phyloP scores from a whole-genome alignment of 2,797 vertebrate genomes.

The Perodicticus potto region DNA sequence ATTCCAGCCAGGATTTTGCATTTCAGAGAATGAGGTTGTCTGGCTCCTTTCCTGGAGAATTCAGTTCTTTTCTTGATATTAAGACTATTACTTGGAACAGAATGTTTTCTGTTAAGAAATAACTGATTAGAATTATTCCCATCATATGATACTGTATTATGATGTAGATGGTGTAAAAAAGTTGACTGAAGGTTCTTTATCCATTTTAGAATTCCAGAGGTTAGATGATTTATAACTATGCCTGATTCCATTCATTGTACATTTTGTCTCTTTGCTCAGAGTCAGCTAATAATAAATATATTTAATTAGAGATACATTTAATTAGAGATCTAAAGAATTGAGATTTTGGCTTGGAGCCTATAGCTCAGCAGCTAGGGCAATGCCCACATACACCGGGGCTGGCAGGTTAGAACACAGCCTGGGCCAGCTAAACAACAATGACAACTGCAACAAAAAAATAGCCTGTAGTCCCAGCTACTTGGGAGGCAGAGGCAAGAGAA shows the following conservation, averaged over 20 bases:
- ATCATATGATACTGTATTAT: background rate
- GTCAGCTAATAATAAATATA: background rate
- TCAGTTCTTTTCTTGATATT: background rate
- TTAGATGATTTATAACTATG: background rate
- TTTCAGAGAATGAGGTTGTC: background rate
- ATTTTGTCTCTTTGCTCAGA: conserved; percentile 51
- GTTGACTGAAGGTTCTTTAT: background rate
- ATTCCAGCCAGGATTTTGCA: background rate
- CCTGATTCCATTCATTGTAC: background rate
- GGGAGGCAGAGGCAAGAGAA: too few species aligned
- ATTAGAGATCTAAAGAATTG: background rate
- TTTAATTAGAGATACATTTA: background rate
- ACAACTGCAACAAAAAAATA: too few species aligned
- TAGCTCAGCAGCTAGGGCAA: too few species aligned
- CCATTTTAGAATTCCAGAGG: background rate
- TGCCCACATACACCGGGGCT: too few species aligned
- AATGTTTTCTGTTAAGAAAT: conserved; percentile 2
- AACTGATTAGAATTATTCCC: background rate
- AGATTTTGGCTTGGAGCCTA: background rate
- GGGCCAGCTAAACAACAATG: too few species aligned
- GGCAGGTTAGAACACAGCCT: too few species aligned
- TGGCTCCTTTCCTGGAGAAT: background rate
- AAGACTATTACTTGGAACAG: background rate
- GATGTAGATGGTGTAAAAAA: background rate
- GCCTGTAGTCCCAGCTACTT: too few species aligned